Percentiles rank a stretch among this genome's conserved stretches.
Conservation (phyloP, 1,140 invertebrate species). For the Panulirus ornatus region DNA sequence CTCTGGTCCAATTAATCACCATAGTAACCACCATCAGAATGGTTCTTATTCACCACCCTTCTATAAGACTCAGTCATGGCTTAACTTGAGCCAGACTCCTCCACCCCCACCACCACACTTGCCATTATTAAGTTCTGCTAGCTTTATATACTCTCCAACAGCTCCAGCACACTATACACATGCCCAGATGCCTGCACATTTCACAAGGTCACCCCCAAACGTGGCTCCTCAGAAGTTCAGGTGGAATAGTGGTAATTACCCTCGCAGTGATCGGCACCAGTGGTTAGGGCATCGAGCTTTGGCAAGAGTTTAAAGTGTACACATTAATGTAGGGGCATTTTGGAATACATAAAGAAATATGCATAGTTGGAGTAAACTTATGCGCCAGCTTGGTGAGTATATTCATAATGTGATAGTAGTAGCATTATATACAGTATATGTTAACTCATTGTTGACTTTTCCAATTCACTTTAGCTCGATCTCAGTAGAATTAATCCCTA, state of each 20-base stretch:
- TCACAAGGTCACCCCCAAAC: slow-evolving; percentile 51
- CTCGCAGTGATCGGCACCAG: slow-evolving; percentile 51
- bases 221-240: slow-evolving; percentile 60
- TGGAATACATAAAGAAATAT: background rate
- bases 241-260: slow-evolving; percentile 51
- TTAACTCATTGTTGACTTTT: slow-evolving; percentile 24
- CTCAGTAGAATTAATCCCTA: slow-evolving; percentile 63
- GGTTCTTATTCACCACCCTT: slow-evolving; percentile 66
- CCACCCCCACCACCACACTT: slow-evolving; percentile 59
- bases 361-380: background rate
- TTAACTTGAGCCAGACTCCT: slow-evolving; percentile 64
- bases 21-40: slow-evolving; percentile 27
- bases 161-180: slow-evolving; percentile 60
- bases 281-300: slow-evolving; percentile 60
- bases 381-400: slow-evolving; percentile 45
- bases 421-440: slow-evolving; percentile 46
- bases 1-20: slow-evolving; percentile 21
- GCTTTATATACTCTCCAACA: slow-evolving; percentile 58
- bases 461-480: slow-evolving; percentile 48
- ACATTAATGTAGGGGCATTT: slow-evolving; percentile 1
- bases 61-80: slow-evolving; percentile 62
- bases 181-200: slow-evolving; percentile 38
- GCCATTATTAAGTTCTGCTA: slow-evolving; percentile 51
- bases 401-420: slow-evolving; percentile 60
- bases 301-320: slow-evolving; percentile 51